Evolutionary conservation across 2,113 vertebrate species (phyloP).

Genomic region (Cercocebus atys): DNA sequence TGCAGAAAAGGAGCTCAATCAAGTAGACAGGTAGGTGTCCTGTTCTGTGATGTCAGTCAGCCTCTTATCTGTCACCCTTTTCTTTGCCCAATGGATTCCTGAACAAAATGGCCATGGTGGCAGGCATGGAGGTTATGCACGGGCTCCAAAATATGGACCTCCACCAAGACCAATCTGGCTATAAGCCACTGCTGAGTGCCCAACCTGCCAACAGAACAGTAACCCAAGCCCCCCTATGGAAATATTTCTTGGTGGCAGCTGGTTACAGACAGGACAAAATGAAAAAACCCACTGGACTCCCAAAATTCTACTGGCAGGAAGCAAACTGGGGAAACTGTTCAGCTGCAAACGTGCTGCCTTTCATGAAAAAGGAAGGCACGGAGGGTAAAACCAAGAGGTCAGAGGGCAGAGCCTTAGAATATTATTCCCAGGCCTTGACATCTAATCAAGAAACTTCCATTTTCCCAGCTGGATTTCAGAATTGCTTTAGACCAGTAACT

Average conservation of each 20-base stretch:
- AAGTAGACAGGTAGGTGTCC: not conserved
- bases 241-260: not conserved
- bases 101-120: conserved; percentile 11
- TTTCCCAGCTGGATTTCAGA: conserved; percentile 30
- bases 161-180: not conserved
- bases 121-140: not conserved
- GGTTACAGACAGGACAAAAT: conserved; percentile 10
- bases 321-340: not conserved
- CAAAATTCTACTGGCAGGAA: not conserved
- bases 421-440: not conserved
- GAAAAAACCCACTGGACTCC: not conserved
- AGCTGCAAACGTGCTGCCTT: not conserved
- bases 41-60: not conserved
- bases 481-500: not conserved
- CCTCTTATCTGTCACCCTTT: not conserved
- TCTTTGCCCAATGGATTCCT: not conserved
- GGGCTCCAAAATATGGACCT: not conserved
- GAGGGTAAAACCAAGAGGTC: not conserved
- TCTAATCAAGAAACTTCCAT: conserved; percentile 27
- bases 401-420: not conserved
- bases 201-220: not conserved
- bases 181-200: not conserved
- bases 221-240: not conserved
- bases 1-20: not conserved
- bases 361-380: not conserved